phyloP scores from a whole-genome alignment of 2,797 vertebrate species.

The Discoglossus pictus region DNA sequence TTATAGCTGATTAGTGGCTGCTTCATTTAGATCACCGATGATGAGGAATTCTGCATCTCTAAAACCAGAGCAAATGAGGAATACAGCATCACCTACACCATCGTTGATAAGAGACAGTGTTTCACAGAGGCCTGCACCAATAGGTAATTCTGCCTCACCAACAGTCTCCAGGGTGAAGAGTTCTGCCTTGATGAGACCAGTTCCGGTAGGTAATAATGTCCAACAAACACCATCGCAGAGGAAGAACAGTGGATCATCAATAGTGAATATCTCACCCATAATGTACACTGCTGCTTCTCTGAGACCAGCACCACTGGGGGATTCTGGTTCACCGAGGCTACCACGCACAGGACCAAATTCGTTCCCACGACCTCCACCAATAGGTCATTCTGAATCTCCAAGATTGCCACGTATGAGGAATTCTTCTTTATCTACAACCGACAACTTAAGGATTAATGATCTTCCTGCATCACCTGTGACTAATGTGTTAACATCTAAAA shows the following conservation, averaged over 20 bases:
- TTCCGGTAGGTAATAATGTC: conserved; percentile 37
- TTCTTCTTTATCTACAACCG: neutral
- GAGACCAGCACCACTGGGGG: conserved; percentile 42
- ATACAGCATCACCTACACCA: conserved; percentile 33
- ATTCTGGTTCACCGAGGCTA: conserved; percentile 45
- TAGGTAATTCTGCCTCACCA: conserved; percentile 45
- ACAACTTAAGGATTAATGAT: conserved; percentile 16
- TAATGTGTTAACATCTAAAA: conserved; percentile 14
- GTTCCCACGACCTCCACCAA: conserved; percentile 42
- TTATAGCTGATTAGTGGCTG: conserved; percentile 51
- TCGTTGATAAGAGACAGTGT: conserved; percentile 38
- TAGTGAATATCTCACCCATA: conserved; percentile 7
- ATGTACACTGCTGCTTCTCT: conserved; percentile 34
- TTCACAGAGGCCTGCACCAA: conserved; percentile 40
- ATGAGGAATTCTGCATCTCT: conserved; percentile 43
- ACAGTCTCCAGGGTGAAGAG: conserved; percentile 25
- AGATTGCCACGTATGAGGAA: conserved; percentile 33
- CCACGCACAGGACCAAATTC: conserved; percentile 15
- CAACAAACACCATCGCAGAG: conserved; percentile 28
- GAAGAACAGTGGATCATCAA: neutral
- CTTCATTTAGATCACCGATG: conserved; percentile 49
- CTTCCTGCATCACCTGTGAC: neutral
- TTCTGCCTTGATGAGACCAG: conserved; percentile 26
- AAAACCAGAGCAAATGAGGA: conserved; percentile 47
- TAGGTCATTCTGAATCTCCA: conserved; percentile 43